Base-by-base conservation (phyloP, 1,140 invertebrate species). In the Cepaea nemoralis region DNA sequence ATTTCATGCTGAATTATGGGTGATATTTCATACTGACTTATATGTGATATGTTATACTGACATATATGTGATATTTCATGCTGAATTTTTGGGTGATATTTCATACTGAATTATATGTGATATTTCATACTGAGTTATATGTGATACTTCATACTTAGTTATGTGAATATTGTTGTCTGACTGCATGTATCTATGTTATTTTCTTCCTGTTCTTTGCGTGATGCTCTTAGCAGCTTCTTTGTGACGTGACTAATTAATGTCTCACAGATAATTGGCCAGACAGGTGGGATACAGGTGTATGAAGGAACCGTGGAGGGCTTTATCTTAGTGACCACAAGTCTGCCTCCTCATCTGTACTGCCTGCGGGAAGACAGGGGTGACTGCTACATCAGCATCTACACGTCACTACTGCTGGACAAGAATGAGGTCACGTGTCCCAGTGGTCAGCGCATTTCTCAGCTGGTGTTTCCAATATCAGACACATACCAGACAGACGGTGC, bases 311-410 rank as follows among this genome's bases (percentile, higher is more conserved):
- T 24, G 0, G 50, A 55, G 5, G 77, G 35, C 0, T 70, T 69
- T 48, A 86, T 87, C 24, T 70, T 80, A 45, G 73, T 88, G 0
- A 71, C 12, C 19, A 77, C 76, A 16, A 79, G 50, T 31, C n/a
- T 88, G 24, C 87, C 87, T 31, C 86, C 86, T 12, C 67, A 82
- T 0, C 81, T 87, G 2, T 85, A 85, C 76, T 88, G 87, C 79
- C 19, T 71, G 1, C 40, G 50, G 24, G 83, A 80, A 35, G 86
- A 87, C 77, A 42, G 85, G n/a, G 70, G 85, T 27, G 83, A 84
- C 59, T 88, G 87, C 69, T 48, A 76, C 5, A 40, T 88, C 19
- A 35, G 48, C 0, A 31, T 88, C 42, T 70, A 66, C 35, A 77
- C 85, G 33, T 63, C 55, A 31, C 35, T 88, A n/a, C 33, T 84